Percentiles rank a stretch among this genome's conserved stretches.
phyloP scores from a whole-genome alignment of 2,113 vertebrate genomes.

The Mugil cephalus region DNA sequence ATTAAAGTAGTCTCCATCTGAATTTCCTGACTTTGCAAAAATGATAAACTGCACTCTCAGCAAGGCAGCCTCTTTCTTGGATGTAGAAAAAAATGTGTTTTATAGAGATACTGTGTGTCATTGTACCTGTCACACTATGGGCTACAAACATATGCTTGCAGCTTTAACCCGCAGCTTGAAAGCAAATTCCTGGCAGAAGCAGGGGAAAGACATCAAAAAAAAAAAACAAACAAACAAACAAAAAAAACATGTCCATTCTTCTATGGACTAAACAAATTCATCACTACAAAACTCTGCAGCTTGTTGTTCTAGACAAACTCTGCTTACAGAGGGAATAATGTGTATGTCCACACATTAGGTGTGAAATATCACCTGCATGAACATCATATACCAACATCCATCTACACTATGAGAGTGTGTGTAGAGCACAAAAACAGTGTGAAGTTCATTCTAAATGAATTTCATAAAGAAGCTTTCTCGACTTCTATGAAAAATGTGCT shows the following conservation, averaged over 20 bases:
- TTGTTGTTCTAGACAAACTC: neutral
- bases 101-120: conserved; percentile 32
- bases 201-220: neutral
- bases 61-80: conserved; percentile 39
- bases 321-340: too few species aligned
- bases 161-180: neutral
- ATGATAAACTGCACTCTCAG: conserved; percentile 65
- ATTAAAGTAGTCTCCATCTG: conserved; percentile 65
- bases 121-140: conserved; percentile 8
- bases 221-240: too few species aligned
- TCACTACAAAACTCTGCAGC: neutral
- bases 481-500: too few species aligned
- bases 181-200: conserved; percentile 1
- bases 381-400: too few species aligned
- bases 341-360: too few species aligned
- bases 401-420: too few species aligned
- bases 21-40: conserved; percentile 76
- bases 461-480: too few species aligned
- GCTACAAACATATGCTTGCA: conserved; percentile 12
- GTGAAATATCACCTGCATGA: too few species aligned
- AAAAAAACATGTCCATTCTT: neutral
- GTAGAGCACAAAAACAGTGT: too few species aligned
- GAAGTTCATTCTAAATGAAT: too few species aligned
- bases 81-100: neutral
- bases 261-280: conserved; percentile 1